Conservation (phyloP, 2,797 vertebrate species). For the Xiphorhynchus erythropygius region DNA sequence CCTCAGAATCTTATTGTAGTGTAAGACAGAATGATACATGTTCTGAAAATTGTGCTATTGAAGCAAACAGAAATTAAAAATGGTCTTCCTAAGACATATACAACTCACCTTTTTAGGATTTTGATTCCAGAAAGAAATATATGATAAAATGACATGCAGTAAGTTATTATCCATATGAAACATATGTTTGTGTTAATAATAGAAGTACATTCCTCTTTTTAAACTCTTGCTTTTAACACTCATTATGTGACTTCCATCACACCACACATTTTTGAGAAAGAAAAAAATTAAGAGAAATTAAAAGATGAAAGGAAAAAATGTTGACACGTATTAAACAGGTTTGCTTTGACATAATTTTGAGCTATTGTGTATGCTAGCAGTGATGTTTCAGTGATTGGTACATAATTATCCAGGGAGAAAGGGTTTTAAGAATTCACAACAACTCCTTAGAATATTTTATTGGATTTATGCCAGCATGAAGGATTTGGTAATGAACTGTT, state of each 20-base stretch:
- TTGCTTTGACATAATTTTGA: not conserved
- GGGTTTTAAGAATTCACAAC: slow-evolving; percentile 8
- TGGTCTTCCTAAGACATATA: not conserved
- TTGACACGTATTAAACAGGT: not conserved
- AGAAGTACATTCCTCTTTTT: not conserved
- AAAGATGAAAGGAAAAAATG: not conserved
- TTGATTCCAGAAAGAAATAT: not conserved
- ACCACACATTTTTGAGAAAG: not conserved
- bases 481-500: slow-evolving; percentile 47
- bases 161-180: not conserved
- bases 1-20: not conserved
- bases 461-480: slow-evolving; percentile 23
- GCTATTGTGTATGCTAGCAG: not conserved
- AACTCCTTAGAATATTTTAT: not conserved
- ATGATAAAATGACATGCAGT: not conserved
- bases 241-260: not conserved
- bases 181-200: not conserved
- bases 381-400: not conserved
- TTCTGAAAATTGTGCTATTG: not conserved
- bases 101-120: not conserved
- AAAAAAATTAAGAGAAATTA: not conserved
- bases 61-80: not conserved
- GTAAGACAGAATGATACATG: not conserved
- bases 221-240: not conserved
- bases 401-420: not conserved